Evolutionary conservation across 2,797 vertebrate genomes (phyloP).

Genomic region (Spea hammondii): DNA sequence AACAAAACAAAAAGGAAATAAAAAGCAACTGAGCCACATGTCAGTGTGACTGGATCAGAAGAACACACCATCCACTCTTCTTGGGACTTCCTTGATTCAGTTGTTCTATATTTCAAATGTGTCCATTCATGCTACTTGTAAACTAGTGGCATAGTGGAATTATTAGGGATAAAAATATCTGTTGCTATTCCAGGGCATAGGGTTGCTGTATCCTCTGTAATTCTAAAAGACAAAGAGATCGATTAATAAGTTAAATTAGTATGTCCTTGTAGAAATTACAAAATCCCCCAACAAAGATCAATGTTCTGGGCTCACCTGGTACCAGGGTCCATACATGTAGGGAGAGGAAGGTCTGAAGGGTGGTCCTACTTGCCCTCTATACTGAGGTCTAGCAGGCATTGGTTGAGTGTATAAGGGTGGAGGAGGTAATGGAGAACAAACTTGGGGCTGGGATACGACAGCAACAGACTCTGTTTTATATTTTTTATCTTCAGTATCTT

Average conservation of each 20-base stretch:
- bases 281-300: no score
- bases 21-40: no score
- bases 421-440: background rate
- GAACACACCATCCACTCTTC: no score
- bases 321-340: conserved; percentile 70
- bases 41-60: no score
- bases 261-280: no score
- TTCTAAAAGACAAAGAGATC: conserved; percentile 64
- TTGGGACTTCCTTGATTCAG: no score
- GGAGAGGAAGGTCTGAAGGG: conserved; percentile 58
- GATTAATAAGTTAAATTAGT: background rate
- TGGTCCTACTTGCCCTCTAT: background rate
- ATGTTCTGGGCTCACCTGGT: conserved; percentile 67
- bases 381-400: conserved; percentile 24
- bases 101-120: no score
- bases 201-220: conserved; percentile 74
- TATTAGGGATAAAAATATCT: conserved; percentile 59
- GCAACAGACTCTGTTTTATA: conserved; percentile 6
- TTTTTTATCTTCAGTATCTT: conserved; percentile 45
- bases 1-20: no score
- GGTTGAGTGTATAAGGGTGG: background rate
- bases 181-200: conserved; percentile 78
- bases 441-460: background rate
- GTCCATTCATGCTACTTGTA: no score
- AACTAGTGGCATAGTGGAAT: background rate